phyloP scores from a whole-genome alignment of 2,888 invertebrate species.

The Camponotus fellah region DNA sequence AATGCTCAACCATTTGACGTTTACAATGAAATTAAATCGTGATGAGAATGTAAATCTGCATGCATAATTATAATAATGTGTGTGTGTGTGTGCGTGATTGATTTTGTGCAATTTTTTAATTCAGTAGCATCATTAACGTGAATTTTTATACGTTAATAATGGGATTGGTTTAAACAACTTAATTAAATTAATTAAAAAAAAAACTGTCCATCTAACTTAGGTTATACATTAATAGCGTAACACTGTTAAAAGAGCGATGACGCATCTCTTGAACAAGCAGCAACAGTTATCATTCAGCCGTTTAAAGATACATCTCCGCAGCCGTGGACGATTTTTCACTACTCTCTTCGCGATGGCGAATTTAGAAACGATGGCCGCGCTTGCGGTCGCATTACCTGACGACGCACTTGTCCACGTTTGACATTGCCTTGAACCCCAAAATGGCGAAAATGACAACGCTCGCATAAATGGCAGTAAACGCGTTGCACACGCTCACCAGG shows the following conservation, averaged over 20 bases:
- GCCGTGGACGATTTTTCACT: conserved; percentile 47
- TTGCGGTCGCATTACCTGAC: conserved; percentile 86
- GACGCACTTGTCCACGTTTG: conserved; percentile 95
- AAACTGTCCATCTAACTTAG: neutral
- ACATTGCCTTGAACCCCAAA: conserved; percentile 97
- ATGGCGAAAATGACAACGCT: conserved; percentile 98
- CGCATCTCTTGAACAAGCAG: conserved; percentile 25
- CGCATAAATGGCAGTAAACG: conserved; percentile 97
- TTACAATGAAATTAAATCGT: conserved; percentile 14
- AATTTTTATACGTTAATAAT: neutral
- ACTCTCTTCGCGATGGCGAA: conserved; percentile 55
- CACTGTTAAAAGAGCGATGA: conserved; percentile 27
- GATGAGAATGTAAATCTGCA: neutral
- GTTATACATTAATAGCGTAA: conserved; percentile 7
- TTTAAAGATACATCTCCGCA: conserved; percentile 42
- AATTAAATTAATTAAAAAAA: conserved; percentile 21
- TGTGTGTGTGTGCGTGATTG: neutral
- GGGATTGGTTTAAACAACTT: neutral
- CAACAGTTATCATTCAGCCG: conserved; percentile 25
- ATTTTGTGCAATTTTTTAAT: conserved; percentile 14
- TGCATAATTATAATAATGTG: conserved; percentile 8
- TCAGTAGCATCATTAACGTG: neutral
- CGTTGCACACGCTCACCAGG: conserved; percentile 96
- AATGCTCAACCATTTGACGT: conserved; percentile 26
- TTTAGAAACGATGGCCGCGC: conserved; percentile 52